Percentiles rank a stretch among this genome's conserved stretches.
phyloP scores from a whole-genome alignment of 2,113 vertebrate species.

The Hemiprocne comata region DNA sequence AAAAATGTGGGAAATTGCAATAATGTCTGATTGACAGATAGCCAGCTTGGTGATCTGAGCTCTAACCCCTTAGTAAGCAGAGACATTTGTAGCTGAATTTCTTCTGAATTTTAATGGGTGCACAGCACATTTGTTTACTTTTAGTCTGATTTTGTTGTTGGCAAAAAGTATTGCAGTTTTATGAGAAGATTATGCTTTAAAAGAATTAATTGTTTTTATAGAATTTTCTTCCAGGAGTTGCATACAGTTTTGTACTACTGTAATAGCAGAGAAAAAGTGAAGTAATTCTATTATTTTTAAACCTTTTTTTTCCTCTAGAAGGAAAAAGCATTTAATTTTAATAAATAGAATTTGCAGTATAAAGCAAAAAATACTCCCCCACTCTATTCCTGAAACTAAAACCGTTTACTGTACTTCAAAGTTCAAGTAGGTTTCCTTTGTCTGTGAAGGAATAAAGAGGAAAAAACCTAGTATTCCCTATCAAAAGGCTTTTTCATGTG shows the following conservation, averaged over 20 bases:
- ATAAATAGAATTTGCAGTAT: background rate
- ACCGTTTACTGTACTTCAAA: background rate
- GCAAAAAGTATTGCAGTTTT: background rate
- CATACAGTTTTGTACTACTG: background rate
- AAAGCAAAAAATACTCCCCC: background rate
- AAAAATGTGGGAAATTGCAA: background rate
- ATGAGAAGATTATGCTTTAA: background rate
- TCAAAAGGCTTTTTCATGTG: conserved; percentile 47
- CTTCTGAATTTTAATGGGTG: background rate
- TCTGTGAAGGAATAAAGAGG: background rate
- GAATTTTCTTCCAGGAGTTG: background rate
- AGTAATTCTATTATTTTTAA: background rate
- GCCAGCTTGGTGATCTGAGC: background rate
- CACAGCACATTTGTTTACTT: background rate
- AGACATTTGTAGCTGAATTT: background rate
- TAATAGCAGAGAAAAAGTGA: background rate
- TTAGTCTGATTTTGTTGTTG: background rate
- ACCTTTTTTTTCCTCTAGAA: background rate
- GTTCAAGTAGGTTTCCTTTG: conserved; percentile 7
- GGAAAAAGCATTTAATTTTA: background rate
- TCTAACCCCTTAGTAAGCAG: background rate
- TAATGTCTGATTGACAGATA: background rate
- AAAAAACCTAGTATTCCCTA: background rate
- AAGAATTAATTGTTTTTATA: background rate
- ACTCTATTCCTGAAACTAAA: background rate